Evolutionary conservation across 2,113 vertebrate species (phyloP).

Genomic region (Gnathonemus longibarbis): DNA sequence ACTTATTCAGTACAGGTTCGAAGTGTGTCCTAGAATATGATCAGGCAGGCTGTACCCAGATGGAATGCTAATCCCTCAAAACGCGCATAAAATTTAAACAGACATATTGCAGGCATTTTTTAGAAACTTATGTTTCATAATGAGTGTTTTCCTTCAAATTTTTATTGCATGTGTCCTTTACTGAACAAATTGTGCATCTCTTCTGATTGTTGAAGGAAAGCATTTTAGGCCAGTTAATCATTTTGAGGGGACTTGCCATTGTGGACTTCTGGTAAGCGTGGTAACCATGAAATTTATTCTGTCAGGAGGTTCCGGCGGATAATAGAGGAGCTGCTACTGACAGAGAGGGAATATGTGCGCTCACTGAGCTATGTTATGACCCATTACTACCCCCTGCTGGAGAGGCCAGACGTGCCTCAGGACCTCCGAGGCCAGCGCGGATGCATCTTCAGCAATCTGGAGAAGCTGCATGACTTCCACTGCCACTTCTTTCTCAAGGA

Average conservation of each 20-base stretch:
- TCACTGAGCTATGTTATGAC: slow-evolving; percentile 63
- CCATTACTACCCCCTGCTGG: slow-evolving; percentile 65
- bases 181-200: background rate
- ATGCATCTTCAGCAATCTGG: slow-evolving; percentile 65
- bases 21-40: background rate
- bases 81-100: background rate
- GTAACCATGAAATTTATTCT: background rate
- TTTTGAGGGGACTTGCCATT: background rate
- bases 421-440: slow-evolving; percentile 66
- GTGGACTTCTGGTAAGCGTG: background rate
- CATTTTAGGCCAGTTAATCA: background rate
- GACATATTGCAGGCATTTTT: background rate
- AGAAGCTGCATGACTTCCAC: slow-evolving; percentile 68
- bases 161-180: background rate
- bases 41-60: background rate
- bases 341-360: slow-evolving; percentile 63
- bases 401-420: slow-evolving; percentile 62
- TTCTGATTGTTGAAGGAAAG: background rate
- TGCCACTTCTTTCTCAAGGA: slow-evolving; percentile 58
- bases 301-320: slow-evolving; percentile 56
- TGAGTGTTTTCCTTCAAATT: background rate
- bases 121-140: background rate
- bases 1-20: background rate
- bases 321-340: slow-evolving; percentile 62
- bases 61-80: background rate